A percentile compares a stretch with the other conserved stretches of the same genome.
Conservation (phyloP, 2,797 vertebrate species). For the Phyllotis vaccarum region DNA sequence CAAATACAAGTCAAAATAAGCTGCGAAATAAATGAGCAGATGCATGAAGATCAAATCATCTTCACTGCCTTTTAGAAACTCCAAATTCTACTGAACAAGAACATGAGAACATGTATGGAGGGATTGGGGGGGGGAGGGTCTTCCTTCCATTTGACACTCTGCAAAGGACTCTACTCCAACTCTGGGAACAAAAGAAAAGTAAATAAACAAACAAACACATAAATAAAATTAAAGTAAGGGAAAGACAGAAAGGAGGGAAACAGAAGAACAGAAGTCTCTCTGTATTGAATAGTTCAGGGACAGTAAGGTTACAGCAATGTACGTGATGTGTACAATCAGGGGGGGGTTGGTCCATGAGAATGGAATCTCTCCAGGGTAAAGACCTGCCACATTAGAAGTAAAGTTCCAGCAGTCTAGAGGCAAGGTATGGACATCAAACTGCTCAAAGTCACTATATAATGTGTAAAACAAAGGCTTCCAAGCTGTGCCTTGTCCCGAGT, state of each 20-base stretch:
- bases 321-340: too few relatives aligned
- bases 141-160: background rate
- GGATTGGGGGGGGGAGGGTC: background rate
- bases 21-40: background rate
- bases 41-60: background rate
- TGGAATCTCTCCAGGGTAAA: background rate
- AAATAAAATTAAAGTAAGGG: background rate
- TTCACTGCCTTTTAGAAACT: background rate
- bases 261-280: background rate
- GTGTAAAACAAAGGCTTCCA: background rate
- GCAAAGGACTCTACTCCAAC: background rate
- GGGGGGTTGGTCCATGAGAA: background rate
- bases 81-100: background rate
- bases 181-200: background rate
- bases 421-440: background rate
- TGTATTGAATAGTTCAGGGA: background rate
- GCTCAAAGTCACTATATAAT: background rate
- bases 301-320: background rate
- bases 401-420: background rate
- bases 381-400: background rate
- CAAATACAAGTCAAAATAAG: background rate
- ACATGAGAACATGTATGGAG: too few relatives aligned
- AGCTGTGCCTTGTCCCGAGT: background rate
- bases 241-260: background rate
- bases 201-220: background rate